Evolutionary conservation across 2,888 invertebrate species (phyloP), one percentile per base, ranked within the genome.

Genomic region (Monopis laevigella): DNA sequence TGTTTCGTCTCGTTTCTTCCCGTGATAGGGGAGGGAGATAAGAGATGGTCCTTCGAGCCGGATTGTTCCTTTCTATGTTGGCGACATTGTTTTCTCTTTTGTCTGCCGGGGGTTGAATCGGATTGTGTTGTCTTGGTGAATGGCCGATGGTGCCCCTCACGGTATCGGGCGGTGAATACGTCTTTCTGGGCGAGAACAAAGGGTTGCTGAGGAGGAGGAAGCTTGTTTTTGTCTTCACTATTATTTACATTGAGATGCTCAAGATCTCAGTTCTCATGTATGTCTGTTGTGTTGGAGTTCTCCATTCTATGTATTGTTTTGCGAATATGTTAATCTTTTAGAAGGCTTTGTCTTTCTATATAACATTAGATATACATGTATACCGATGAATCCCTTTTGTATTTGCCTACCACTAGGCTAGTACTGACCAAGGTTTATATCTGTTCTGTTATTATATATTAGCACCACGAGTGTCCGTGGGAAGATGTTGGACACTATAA

Each of bases 1-100:
- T 59, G 12, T 50, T 49, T 59, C 53, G 50, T 72, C 65, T 59
- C 61, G 45, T 51, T 71, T 60, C 28, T 49, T 48, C 61, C 49
- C 24, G 44, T 43, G 34, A 21, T 54, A 45, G 63, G 72, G 59
- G 46, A 73, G 60, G 46, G 66, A 59, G 73, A 75, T 55, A 60
- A 63, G 59, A 58, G 59, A 59, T 65, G 70, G 72, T 78, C 74
- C 75, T 77, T 57, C 61, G 69, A 63, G 65, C 69, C 58, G 67
- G 78, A 81, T 81, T 82, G 81, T 80, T 77, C 81, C 81, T 80
- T 81, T 81, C 75, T 75, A 71, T 73, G 75, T 74, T 72, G 69
- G 75, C 71, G 70, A 80, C 75, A 82, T 82, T 82, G 82, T 82
- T 77, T 82, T 75, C 73, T 66, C 78, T 75, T 75, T 80, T 77